Percentiles rank a stretch among this genome's conserved stretches.
Evolutionary conservation across 2,797 vertebrate genomes (phyloP).

Genomic region (Aulostomus chinensis): DNA sequence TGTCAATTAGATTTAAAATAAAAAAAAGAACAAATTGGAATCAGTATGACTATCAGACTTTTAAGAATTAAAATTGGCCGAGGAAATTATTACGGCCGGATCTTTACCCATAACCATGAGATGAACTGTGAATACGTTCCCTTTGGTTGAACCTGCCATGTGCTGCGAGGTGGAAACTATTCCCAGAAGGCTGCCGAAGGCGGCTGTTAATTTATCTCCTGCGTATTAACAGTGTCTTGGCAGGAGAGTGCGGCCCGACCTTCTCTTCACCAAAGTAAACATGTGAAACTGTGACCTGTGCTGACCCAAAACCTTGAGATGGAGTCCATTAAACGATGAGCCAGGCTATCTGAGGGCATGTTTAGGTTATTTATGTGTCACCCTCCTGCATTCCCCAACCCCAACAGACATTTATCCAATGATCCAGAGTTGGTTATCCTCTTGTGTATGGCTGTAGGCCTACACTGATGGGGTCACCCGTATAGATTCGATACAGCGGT

Average conservation of each 20-base stretch:
- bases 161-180: constrained; percentile 78
- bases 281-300: constrained; percentile 43
- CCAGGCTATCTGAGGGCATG: constrained; percentile 9
- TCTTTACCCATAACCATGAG: constrained; percentile 54
- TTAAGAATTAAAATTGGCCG: no score
- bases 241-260: constrained; percentile 35
- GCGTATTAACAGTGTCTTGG: constrained; percentile 70
- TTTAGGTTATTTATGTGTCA: constrained; percentile 36
- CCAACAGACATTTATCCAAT: constrained; percentile 33
- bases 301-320: constrained; percentile 40
- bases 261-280: constrained; percentile 28
- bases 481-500: constrained; percentile 22
- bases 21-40: no score
- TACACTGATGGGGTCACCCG: constrained; percentile 25
- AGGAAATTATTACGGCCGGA: no score
- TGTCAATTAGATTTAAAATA: no score
- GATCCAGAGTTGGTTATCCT: constrained; percentile 17
- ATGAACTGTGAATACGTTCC: constrained; percentile 74
- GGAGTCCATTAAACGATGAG: constrained; percentile 33
- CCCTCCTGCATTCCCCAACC: constrained; percentile 6
- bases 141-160: constrained; percentile 76
- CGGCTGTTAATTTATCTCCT: constrained; percentile 77
- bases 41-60: no score
- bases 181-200: constrained; percentile 62
- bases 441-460: constrained; percentile 15